Evolutionary conservation across 2,113 vertebrate genomes (phyloP).

Genomic region (Lynx canadensis): DNA sequence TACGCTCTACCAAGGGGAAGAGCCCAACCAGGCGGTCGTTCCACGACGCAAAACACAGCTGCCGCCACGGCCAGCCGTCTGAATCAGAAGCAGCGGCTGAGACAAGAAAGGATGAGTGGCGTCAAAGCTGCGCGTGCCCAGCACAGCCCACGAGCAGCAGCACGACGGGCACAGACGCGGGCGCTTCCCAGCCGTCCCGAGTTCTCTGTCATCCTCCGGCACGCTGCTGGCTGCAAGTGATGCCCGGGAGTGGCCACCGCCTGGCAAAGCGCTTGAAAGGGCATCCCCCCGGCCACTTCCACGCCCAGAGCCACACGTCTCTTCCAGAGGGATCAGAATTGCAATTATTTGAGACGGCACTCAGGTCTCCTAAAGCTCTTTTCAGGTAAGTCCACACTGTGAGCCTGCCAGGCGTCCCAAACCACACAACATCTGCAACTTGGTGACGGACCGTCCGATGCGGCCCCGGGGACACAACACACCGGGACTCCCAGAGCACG

Average conservation of each 20-base stretch:
- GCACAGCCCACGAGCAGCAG: background rate
- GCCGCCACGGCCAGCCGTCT: background rate
- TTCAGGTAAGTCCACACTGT: background rate
- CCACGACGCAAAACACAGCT: background rate
- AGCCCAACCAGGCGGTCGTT: background rate
- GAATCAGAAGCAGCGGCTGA: background rate
- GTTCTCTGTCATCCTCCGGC: conserved; percentile 82
- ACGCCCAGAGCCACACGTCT: background rate
- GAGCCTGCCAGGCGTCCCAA: background rate
- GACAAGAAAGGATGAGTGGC: background rate
- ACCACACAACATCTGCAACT: background rate
- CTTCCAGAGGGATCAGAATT: background rate
- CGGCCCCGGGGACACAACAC: too few species aligned
- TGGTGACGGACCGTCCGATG: background rate
- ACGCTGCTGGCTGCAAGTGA: conserved; percentile 93
- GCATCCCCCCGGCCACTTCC: background rate
- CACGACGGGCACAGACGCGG: background rate
- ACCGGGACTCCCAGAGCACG: background rate
- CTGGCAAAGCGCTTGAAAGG: background rate
- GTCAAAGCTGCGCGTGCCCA: background rate
- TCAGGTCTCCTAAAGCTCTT: background rate
- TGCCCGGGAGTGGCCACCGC: fast-evolving
- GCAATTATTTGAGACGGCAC: background rate
- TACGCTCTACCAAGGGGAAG: background rate
- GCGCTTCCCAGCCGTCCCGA: too few species aligned